Percentiles rank a stretch among this genome's conserved stretches.
These are phyloP conservation scores for Heliconius charithonia DNA, from an alignment of 2,888 invertebrate species.

Conservation along the genomic window DNA sequence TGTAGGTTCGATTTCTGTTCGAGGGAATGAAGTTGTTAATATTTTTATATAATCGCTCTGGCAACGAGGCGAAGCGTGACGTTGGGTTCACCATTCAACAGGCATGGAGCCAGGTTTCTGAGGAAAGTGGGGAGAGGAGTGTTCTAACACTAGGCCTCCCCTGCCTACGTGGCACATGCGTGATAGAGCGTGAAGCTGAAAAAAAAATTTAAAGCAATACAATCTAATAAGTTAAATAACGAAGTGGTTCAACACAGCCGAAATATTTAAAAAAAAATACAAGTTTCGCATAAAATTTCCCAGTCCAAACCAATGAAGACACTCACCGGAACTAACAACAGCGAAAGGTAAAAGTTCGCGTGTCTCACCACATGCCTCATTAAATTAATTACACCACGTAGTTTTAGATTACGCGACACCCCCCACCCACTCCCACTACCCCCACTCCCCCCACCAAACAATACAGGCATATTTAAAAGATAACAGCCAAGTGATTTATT, in stretches of 20 bases:
- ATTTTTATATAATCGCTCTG: no score
- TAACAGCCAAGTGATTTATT: slow-evolving; percentile 78
- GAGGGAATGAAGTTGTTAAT: no score
- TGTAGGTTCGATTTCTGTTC: no score
- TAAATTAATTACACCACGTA: slow-evolving; percentile 81
- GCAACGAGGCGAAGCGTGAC: no score
- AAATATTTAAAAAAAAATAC: slow-evolving; percentile 6
- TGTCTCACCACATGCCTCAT: slow-evolving; percentile 72
- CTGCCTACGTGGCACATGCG: no score
- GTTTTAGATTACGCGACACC: slow-evolving; percentile 73
- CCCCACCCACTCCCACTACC: slow-evolving; percentile 51
- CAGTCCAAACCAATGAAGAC: slow-evolving; percentile 64
- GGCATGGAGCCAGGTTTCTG: no score
- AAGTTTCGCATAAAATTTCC: slow-evolving; percentile 56
- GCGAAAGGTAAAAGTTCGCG: slow-evolving; percentile 74
- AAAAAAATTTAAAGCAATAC: neutral
- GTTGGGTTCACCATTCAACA: no score
- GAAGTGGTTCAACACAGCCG: neutral
- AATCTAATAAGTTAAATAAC: neutral
- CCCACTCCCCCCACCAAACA: slow-evolving; percentile 63
- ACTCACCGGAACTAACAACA: slow-evolving; percentile 59
- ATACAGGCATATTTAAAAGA: slow-evolving; percentile 79
- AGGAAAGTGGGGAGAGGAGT: no score
- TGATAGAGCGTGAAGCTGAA: no score
- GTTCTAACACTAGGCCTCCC: no score